Evolutionary conservation across 2,888 invertebrate species (phyloP), one percentile per base, ranked within the genome.

Genomic region (Leptopilina syphax): DNA sequence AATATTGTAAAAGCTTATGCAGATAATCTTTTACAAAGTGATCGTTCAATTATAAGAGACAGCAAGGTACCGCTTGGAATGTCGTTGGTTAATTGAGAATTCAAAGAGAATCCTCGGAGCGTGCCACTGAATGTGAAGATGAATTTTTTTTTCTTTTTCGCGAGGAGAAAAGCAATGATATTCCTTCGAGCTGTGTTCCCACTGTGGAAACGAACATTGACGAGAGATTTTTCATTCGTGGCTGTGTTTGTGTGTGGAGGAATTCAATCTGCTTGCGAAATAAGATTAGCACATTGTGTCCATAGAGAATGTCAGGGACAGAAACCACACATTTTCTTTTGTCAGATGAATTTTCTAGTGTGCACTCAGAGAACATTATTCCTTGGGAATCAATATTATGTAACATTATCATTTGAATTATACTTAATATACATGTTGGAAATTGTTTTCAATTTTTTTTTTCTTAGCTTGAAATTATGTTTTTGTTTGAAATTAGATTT

Each of bases 231-330:
- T 70, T 24, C 27, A 70, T 70, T 70, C 50, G 70, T 54, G 24
- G 50, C 50, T 24, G 34, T 34, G 3, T 34, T 34, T 54, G 50
- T 24, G 24, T 24, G 34, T 24, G 4, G 50, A 54, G 54, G 54
- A 70, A 70, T 70, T 70, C 70, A 70, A 70, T 70, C 54, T 54
- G 70, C 70, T 70, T 70, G 54, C 70, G 70, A 70, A 70, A 70
- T 70, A 70, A 54, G 54, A 54, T 54, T 70, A 70, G 27, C 70
- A 70, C 70, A 70, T 54, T 44, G 44, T 70, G 70, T 70, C 70
- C 54, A 50, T 50, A 54, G 70, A 70, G 70, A 70, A 70, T 70
- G 70, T 70, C 70, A 70, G 70, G 54, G 70, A 50, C 54, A 70
- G 24, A 54, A 54, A 70, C 50, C 50, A 54, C 70, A 70, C 70